Conservation (phyloP, 2,888 invertebrate species). For the Bruchidius siliquastri region DNA sequence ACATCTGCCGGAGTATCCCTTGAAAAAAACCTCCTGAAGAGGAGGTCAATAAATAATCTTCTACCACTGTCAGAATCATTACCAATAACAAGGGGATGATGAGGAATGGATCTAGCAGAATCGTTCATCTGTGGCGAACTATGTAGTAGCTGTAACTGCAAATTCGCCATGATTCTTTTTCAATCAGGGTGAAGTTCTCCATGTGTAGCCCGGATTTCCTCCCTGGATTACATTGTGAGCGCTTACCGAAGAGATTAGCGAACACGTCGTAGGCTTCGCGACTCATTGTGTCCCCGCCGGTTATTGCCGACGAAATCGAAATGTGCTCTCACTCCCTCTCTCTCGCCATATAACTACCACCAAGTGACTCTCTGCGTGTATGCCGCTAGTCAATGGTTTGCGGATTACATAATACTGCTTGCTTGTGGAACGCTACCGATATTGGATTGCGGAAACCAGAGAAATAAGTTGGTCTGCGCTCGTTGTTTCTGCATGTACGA, state of each 20-base stretch:
- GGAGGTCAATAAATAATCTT: too few species aligned
- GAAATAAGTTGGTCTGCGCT: background rate
- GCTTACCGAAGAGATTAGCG: background rate
- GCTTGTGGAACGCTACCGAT: background rate
- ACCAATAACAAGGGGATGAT: too few species aligned
- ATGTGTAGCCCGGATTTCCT: background rate
- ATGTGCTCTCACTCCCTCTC: background rate
- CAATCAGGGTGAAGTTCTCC: background rate
- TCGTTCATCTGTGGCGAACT: too few species aligned
- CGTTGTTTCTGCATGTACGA: background rate
- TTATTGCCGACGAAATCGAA: background rate
- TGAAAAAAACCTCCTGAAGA: too few species aligned
- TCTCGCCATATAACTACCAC: background rate
- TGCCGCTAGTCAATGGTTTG: background rate
- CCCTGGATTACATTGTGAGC: background rate
- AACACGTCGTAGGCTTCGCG: background rate
- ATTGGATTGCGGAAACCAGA: background rate
- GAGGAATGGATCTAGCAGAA: too few species aligned
- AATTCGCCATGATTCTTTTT: too few species aligned
- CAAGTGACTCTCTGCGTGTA: background rate
- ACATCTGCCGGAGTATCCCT: too few species aligned
- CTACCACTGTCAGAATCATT: too few species aligned
- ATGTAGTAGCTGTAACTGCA: too few species aligned
- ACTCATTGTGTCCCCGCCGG: background rate
- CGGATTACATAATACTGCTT: background rate